phyloP scores from a whole-genome alignment of 2,113 vertebrate species.

The Rhipidura dahli region DNA sequence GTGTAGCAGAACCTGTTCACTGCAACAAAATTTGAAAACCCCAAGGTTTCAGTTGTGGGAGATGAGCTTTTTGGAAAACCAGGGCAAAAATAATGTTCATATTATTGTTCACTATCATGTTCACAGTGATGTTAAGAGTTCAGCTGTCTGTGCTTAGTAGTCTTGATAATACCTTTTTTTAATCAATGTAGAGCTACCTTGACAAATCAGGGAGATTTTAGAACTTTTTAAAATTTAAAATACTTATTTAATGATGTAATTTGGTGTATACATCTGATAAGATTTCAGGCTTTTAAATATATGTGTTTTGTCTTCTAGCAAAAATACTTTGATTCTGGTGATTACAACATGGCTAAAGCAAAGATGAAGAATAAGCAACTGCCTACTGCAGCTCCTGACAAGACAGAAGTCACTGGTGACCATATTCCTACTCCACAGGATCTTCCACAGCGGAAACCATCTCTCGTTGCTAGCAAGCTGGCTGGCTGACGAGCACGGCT shows the following conservation, averaged over 20 bases:
- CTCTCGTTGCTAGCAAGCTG: conserved; percentile 96
- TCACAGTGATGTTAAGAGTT: neutral
- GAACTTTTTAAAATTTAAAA: neutral
- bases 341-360: conserved; percentile 99
- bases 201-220: neutral
- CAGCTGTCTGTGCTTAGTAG: neutral
- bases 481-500: conserved; percentile 85
- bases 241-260: neutral
- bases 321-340: conserved; percentile 99
- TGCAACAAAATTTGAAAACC: neutral
- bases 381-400: conserved; percentile 89
- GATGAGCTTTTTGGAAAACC: neutral
- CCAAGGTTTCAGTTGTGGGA: neutral
- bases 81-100: neutral
- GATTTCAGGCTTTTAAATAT: neutral
- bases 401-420: conserved; percentile 96
- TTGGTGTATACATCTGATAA: neutral
- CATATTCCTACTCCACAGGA: conserved; percentile 99
- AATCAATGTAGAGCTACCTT: neutral
- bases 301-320: conserved; percentile 78
- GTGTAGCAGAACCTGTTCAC: neutral
- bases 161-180: neutral
- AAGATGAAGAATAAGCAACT: conserved; percentile 98
- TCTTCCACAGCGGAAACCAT: conserved; percentile 97
- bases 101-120: neutral